These are phyloP conservation scores for Dolomedes plantarius DNA, from an alignment of 2,888 invertebrate genomes.

Conservation along the genomic window DNA sequence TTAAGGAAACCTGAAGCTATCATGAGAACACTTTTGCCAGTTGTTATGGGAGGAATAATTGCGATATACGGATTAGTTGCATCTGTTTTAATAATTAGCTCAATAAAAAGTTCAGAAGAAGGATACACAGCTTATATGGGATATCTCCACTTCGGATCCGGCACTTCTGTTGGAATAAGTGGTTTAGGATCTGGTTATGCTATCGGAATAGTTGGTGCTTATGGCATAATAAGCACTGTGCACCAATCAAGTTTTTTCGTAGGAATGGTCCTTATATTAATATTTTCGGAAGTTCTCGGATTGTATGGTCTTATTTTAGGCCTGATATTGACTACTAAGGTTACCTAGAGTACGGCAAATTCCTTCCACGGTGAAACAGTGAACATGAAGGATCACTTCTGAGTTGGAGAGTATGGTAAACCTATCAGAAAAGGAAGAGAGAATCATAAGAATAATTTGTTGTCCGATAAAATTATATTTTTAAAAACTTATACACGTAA, in stretches of 20 bases:
- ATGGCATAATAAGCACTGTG: slow-evolving; percentile 98
- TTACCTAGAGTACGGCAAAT: too few species aligned
- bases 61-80: slow-evolving; percentile 99
- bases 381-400: too few species aligned
- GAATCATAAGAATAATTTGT: too few species aligned
- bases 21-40: slow-evolving; percentile 99
- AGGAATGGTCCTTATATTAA: slow-evolving; percentile 99
- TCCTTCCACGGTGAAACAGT: too few species aligned
- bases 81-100: slow-evolving; percentile 96
- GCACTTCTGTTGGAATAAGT: slow-evolving; percentile 96
- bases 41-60: slow-evolving; percentile 99
- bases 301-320: slow-evolving; percentile 99
- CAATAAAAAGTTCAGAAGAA: slow-evolving; percentile 81
- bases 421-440: too few species aligned
- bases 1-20: slow-evolving; percentile 99
- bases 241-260: slow-evolving; percentile 99
- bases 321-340: slow-evolving; percentile 87
- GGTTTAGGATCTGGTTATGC: slow-evolving; percentile 99
- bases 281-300: slow-evolving; percentile 99
- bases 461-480: too few species aligned
- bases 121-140: slow-evolving; percentile 83
- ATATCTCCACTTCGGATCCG: slow-evolving; percentile 97
- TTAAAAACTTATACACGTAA: too few species aligned
- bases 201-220: slow-evolving; percentile 99
- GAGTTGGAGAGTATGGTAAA: too few species aligned